A percentile compares a stretch with the other conserved stretches of the same genome.
Conservation (phyloP, 92 coral and sea anemone genomes). For the Muricea muricata region DNA sequence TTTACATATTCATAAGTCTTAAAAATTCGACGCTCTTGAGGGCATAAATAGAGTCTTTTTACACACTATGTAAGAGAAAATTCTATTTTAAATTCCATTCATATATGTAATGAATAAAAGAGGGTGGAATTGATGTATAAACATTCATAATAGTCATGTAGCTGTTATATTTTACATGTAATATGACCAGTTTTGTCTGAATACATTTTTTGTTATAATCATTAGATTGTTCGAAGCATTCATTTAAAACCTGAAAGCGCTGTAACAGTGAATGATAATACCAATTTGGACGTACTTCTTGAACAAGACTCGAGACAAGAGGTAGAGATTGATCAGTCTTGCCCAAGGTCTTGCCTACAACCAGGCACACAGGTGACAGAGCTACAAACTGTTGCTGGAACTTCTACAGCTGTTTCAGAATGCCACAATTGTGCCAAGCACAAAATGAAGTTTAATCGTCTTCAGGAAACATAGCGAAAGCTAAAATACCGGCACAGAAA, state of each 20-base stretch:
- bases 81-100: no score
- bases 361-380: constrained; percentile 27
- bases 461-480: constrained; percentile 7
- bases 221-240: constrained; percentile 40
- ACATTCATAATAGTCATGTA: not conserved
- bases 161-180: not conserved
- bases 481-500: not conserved
- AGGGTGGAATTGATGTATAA: not conserved
- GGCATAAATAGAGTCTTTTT: not conserved
- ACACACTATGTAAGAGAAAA: not conserved
- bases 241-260: not conserved
- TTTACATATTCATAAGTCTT: constrained; percentile 5
- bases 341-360: no score
- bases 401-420: not conserved
- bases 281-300: constrained; percentile 4
- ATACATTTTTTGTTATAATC: constrained; percentile 1
- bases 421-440: constrained; percentile 17
- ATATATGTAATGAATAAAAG: not conserved
- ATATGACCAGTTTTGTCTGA: not conserved
- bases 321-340: not conserved
- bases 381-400: not conserved
- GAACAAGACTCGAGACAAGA: no score
- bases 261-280: not conserved
- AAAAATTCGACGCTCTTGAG: not conserved
- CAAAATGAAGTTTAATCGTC: constrained; percentile 14